Evolutionary conservation across 2,113 vertebrate genomes (phyloP), one percentile per base, ranked within the genome.

Genomic region (Delphinus delphis): DNA sequence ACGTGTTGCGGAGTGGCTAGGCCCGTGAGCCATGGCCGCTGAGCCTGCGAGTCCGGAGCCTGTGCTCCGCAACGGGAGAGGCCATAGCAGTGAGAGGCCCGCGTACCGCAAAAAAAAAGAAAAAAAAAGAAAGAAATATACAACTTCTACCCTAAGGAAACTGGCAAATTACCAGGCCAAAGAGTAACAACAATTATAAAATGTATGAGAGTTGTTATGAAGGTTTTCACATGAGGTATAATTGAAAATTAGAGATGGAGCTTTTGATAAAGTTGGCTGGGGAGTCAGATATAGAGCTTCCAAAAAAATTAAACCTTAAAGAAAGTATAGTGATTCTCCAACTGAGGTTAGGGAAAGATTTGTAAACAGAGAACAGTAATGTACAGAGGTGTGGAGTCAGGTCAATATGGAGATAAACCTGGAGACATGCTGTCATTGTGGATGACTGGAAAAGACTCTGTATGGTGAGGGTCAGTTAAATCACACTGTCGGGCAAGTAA

Each of bases 1-100:
- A 50, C 11, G 13, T 50, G 47, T 3, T 0, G 2, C 3, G 47
- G 47, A 13, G 47, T 3, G 3, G 47, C 47, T 50, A 1, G 47
- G 12, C 12, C 47, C 3, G 12, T 50, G 47, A 50, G 12, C 47
- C 47, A 3, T 50, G 47, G 47, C 47, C 12, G 3, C 47, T 50
- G 47, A 13, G 47, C 47, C 47, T 50, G 47, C 3, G 12, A 12
- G 0, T 13, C 47, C 47, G 47, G 47, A 50, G 47, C 47, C 47
- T 50, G 47, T 50, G 47, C 47, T 50, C 47, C 12, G 12, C 47
- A 50, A 50, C 12, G 47, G 9, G 47, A 50, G 47, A 50, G 12
- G 47, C 47, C 47, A 3, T 13, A 50, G 12, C 47, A 50, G 47
- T 50, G 47, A 50, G 47, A 50, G 47, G 47, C 47, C 47, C 1